phyloP scores from a whole-genome alignment of 2,113 vertebrate genomes.

The Sceloporus tristichus region DNA sequence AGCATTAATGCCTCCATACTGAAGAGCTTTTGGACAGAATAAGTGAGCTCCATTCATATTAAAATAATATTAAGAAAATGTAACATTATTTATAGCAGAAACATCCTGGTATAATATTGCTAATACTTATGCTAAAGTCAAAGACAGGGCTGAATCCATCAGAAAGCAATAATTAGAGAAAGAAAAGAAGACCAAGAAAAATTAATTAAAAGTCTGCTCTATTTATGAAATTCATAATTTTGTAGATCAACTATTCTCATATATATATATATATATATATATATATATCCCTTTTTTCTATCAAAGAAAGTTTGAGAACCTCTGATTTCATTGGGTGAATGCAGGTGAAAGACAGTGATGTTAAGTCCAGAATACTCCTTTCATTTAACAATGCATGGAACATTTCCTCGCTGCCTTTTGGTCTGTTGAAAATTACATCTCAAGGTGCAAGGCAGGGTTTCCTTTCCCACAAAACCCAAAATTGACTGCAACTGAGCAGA shows the following conservation, averaged over 20 bases:
- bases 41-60: too few relatives aligned
- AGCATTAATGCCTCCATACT: not conserved
- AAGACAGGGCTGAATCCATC: not conserved
- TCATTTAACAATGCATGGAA: not conserved
- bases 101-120: conserved; percentile 11
- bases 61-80: conserved; percentile 2
- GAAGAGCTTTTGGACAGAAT: not conserved
- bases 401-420: conserved; percentile 41
- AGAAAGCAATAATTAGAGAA: not conserved
- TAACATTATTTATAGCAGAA: not conserved
- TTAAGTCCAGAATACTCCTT: conserved; percentile 37
- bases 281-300: not conserved
- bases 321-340: conserved; percentile 25
- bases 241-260: not conserved
- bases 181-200: not conserved
- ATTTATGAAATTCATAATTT: conserved; percentile 11
- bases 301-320: conserved; percentile 22
- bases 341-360: conserved; percentile 39
- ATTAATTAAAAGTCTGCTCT: not conserved
- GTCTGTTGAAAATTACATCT: conserved; percentile 46
- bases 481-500: conserved; percentile 26
- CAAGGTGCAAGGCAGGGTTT: conserved; percentile 49
- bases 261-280: not conserved
- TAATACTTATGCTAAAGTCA: conserved; percentile 2
- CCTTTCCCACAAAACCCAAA: not conserved